Conservation (phyloP, 2,888 invertebrate genomes). For the Meiosimyza platycephala region DNA sequence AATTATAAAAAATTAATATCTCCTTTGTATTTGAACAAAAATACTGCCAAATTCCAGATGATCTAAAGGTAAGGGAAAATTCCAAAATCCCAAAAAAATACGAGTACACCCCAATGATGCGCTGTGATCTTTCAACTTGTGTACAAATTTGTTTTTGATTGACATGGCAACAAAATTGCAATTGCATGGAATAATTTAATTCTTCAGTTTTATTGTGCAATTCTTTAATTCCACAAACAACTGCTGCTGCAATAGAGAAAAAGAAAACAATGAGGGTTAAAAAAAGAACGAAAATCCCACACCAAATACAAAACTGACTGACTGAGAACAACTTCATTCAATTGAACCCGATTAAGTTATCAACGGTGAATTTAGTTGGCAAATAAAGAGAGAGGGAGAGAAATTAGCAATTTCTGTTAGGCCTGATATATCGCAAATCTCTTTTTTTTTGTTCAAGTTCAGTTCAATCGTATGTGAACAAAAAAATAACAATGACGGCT, state of each 20-base stretch:
- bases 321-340: not conserved
- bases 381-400: not conserved
- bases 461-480: constrained; percentile 14
- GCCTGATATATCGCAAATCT: constrained; percentile 19
- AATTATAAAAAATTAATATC: not conserved
- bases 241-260: not conserved
- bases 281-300: constrained; percentile 23
- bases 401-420: constrained; percentile 1
- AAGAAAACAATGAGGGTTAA: constrained; percentile 11
- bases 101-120: not conserved
- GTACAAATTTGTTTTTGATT: constrained; percentile 47
- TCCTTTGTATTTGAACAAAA: not conserved
- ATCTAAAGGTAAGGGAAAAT: constrained; percentile 7
- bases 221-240: not conserved
- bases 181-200: constrained; percentile 53
- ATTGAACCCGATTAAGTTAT: constrained; percentile 31
- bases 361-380: not conserved
- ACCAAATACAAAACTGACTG: not conserved
- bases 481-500: constrained; percentile 30
- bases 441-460: not conserved
- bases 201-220: constrained; percentile 38
- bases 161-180: constrained; percentile 56
- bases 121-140: constrained; percentile 5
- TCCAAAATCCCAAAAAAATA: not conserved
- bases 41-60: constrained; percentile 19